These are phyloP conservation scores for Ophion costatus DNA, from an alignment of 2,888 invertebrate species.

Conservation along the genomic window DNA sequence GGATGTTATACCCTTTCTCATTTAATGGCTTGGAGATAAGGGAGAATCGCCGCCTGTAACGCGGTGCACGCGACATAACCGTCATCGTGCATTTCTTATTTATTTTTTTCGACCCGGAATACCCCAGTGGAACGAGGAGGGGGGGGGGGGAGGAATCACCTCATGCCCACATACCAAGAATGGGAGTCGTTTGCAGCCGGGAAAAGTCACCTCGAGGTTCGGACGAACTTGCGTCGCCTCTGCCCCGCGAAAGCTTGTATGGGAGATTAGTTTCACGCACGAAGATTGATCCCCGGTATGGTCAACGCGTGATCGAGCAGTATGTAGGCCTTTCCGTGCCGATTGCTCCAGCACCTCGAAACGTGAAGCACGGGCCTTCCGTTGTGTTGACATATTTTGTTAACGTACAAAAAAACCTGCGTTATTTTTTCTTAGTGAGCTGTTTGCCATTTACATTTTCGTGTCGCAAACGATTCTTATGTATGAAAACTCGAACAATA, in stretches of 20 bases:
- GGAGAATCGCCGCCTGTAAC: constrained; percentile 26
- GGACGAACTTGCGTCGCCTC: constrained; percentile 13
- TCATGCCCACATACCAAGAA: neutral
- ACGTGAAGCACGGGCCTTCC: neutral
- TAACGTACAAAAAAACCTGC: neutral
- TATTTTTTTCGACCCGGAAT: neutral
- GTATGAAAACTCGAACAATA: too few species aligned
- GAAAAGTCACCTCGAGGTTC: constrained; percentile 39
- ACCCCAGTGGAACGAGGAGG: neutral
- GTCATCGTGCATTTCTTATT: constrained; percentile 2
- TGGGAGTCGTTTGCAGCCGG: neutral
- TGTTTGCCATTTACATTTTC: neutral
- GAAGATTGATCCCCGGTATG: constrained; percentile 58
- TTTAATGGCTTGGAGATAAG: constrained; percentile 39
- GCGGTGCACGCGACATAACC: constrained; percentile 4
- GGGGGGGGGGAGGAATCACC: constrained; percentile 20
- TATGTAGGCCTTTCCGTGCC: neutral
- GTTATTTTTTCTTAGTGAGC: neutral
- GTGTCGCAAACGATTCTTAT: too few species aligned
- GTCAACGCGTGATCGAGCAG: constrained; percentile 34
- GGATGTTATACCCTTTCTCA: constrained; percentile 31
- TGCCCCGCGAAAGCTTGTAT: constrained; percentile 21
- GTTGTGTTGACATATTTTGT: neutral
- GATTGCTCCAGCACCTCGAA: neutral
- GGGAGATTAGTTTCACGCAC: constrained; percentile 62